phyloP scores from a whole-genome alignment of 2,888 invertebrate genomes.

The Xestia rhomboidea region DNA sequence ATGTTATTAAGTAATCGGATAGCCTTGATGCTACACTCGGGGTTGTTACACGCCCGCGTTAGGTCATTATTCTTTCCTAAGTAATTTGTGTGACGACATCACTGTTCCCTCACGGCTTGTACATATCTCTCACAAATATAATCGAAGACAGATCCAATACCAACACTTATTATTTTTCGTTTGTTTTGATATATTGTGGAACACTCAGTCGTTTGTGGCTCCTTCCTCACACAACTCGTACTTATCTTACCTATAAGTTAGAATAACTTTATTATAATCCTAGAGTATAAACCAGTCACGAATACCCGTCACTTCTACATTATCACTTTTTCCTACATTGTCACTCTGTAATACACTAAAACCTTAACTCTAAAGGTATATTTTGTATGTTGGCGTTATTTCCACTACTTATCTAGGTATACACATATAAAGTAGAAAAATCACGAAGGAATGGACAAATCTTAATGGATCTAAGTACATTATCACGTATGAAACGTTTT shows the following conservation, averaged over 20 bases:
- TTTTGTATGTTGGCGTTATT: constrained; percentile 75
- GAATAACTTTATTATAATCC: constrained; percentile 64
- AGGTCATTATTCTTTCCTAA: constrained; percentile 40
- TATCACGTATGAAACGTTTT: constrained; percentile 65
- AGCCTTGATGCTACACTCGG: constrained; percentile 27
- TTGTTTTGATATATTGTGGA: constrained; percentile 57
- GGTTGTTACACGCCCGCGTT: constrained; percentile 22
- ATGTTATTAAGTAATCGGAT: constrained; percentile 44
- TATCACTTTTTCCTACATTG: constrained; percentile 75
- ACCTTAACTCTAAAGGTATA: constrained; percentile 69
- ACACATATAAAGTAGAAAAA: constrained; percentile 58
- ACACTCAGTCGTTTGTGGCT: constrained; percentile 61
- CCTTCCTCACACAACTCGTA: constrained; percentile 44
- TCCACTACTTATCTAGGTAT: constrained; percentile 61
- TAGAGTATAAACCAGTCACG: constrained; percentile 77
- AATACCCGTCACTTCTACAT: constrained; percentile 72
- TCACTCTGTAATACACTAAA: constrained; percentile 68
- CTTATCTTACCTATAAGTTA: constrained; percentile 59
- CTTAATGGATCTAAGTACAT: constrained; percentile 57
- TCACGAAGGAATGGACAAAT: constrained; percentile 60
- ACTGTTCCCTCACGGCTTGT: constrained; percentile 5
- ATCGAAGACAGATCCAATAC: constrained; percentile 51
- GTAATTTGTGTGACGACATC: constrained; percentile 49
- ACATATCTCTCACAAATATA: constrained; percentile 41
- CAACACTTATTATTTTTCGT: constrained; percentile 43